phyloP scores from a whole-genome alignment of 1,140 invertebrate genomes.

The Colletes gigas region DNA sequence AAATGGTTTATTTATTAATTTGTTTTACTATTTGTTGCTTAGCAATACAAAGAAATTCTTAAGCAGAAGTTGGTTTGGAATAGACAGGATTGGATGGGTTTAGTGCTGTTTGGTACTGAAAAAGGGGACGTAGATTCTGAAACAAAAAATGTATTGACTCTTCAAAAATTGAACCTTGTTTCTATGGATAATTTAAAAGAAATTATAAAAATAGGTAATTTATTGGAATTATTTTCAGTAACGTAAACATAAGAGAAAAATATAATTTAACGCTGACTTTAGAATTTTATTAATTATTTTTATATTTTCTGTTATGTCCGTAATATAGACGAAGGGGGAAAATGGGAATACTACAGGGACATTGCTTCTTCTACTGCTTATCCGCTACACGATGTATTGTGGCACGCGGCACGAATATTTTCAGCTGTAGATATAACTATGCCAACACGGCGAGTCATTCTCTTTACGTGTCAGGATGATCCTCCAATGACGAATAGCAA shows the following conservation, averaged over 20 bases:
- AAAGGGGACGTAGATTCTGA: constrained; percentile 40
- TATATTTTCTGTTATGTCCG: constrained; percentile 4
- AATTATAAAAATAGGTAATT: constrained; percentile 52
- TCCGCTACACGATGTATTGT: constrained; percentile 61
- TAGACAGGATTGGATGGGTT: constrained; percentile 65
- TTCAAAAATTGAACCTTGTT: constrained; percentile 48
- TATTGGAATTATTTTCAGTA: background rate
- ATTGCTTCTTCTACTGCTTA: constrained; percentile 26
- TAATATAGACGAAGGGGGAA: constrained; percentile 13
- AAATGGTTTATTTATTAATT: background rate
- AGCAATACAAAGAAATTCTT: constrained; percentile 51
- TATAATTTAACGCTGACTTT: background rate
- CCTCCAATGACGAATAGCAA: constrained; percentile 10
- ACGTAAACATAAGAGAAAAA: background rate
- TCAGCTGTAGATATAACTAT: constrained; percentile 50
- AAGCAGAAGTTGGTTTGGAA: constrained; percentile 61
- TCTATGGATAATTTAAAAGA: constrained; percentile 40
- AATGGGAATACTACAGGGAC: constrained; percentile 27
- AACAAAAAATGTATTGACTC: constrained; percentile 48
- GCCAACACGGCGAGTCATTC: constrained; percentile 47
- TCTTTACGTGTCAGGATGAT: constrained; percentile 66
- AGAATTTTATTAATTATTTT: constrained; percentile 4
- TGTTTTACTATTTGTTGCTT: background rate
- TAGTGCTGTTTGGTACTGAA: constrained; percentile 62
- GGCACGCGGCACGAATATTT: constrained; percentile 49